Percentiles rank a stretch among this genome's conserved stretches.
phyloP scores from a whole-genome alignment of 2,888 invertebrate species.

The Stramonita haemastoma region DNA sequence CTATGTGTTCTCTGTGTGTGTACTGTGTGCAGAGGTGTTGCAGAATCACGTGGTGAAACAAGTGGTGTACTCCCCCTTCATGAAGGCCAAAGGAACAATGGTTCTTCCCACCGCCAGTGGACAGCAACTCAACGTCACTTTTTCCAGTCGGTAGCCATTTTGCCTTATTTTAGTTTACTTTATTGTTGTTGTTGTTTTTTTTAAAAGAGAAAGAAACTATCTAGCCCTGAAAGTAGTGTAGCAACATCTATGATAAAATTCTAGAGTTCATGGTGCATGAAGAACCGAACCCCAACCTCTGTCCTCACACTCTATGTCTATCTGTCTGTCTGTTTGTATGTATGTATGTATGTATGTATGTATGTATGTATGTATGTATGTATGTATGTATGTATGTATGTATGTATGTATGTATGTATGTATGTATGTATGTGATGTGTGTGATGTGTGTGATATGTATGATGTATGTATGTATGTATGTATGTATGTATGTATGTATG shows the following conservation, averaged over 20 bases:
- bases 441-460: no score
- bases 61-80: slow-evolving; percentile 14
- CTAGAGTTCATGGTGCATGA: no score
- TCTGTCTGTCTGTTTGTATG: background rate
- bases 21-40: background rate
- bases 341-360: background rate
- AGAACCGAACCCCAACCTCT: no score
- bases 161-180: no score
- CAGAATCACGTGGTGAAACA: slow-evolving; percentile 3
- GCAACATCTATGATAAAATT: no score
- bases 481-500: background rate
- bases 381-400: background rate
- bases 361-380: background rate
- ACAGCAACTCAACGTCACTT: background rate
- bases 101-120: background rate
- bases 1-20: background rate
- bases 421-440: background rate
- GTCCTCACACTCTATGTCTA: background rate
- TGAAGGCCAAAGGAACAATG: background rate
- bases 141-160: background rate
- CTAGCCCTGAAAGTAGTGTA: no score
- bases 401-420: background rate
- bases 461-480: background rate
- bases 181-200: no score
- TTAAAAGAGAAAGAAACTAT: no score